Evolutionary conservation across 2,113 vertebrate genomes (phyloP), one percentile per base, ranked within the genome.

Genomic region (Menura novaehollandiae): DNA sequence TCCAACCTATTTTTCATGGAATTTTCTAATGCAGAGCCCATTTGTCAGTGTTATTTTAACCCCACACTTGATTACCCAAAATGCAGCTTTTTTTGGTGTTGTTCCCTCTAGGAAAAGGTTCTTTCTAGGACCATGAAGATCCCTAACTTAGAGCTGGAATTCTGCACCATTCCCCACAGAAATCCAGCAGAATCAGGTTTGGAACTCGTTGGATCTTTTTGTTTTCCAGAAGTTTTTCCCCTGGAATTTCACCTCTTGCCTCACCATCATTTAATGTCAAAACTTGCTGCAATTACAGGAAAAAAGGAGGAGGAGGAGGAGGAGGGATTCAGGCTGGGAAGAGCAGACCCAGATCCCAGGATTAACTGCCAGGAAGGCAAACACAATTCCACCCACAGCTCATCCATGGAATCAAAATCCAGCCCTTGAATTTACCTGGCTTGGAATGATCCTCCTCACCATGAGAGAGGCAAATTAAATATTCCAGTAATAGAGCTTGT

Each of bases 281-380:
- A 49, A 19, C 28, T 21, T 51, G 8, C 13, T 0, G 5, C 52
- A 39, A 10, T 2, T 1, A 4, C 6, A 26, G 27, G 49, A 23
- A 37, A 33, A 18, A 41, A 28, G 22, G 43, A 58, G 8, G 62
- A 75, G 35, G 58, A 49, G 8, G 60, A 64, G 17, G 32, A 52
- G 39, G 58, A 67, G 44, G 46, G 43, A 52, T 30, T 39, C 24
- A 28, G 77, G 27, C 15, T 27, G n/a, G 30, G 30, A 64, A 46
- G 26, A 32, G 59, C 59, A 93, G 67, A 62, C 2, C 32, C 37
- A 32, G 27, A 39, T 23, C 35, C 35, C 39, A 47, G 64, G 35
- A 64, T 33, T 27, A 49, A 77, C 35, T 44, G 10, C 20, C 35
- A 28, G 26, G 59, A 62, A 39, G 37, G 37, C 28, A 37, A 62